Evolutionary conservation across 2,113 vertebrate genomes (phyloP).

Genomic region (Dipodomys merriami): DNA sequence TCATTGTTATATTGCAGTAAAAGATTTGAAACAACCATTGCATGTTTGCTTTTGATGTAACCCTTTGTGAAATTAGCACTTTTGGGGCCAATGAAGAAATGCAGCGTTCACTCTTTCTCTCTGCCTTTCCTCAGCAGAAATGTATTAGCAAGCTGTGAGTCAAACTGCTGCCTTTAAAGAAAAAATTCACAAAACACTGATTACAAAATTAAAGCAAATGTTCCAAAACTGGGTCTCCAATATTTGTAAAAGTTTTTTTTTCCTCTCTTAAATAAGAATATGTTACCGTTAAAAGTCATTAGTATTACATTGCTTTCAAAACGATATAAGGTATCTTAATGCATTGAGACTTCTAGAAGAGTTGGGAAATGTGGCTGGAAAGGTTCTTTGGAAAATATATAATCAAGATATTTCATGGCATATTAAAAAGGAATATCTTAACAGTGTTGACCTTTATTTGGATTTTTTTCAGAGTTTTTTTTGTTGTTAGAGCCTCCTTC

Average conservation of each 20-base stretch:
- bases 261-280: slow-evolving; percentile 66
- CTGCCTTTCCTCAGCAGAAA: slow-evolving; percentile 62
- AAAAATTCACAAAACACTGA: slow-evolving; percentile 67
- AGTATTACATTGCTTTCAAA: slow-evolving; percentile 78
- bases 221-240: slow-evolving; percentile 79
- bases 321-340: slow-evolving; percentile 68
- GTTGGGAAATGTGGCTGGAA: slow-evolving; percentile 70
- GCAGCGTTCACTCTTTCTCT: slow-evolving; percentile 74
- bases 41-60: slow-evolving; percentile 92
- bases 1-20: slow-evolving; percentile 88
- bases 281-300: slow-evolving; percentile 72
- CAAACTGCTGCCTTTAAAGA: slow-evolving; percentile 69
- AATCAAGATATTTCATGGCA: slow-evolving; percentile 75
- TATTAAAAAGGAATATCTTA: slow-evolving; percentile 83
- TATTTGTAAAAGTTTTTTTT: slow-evolving; percentile 79
- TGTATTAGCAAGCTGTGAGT: slow-evolving; percentile 74
- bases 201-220: slow-evolving; percentile 75
- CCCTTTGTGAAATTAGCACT: slow-evolving; percentile 83
- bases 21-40: slow-evolving; percentile 87
- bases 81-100: slow-evolving; percentile 84
- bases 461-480: slow-evolving; percentile 67
- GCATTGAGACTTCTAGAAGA: slow-evolving; percentile 76
- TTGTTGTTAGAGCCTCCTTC: slow-evolving; percentile 32
- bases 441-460: slow-evolving; percentile 77
- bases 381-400: slow-evolving; percentile 77